Evolutionary conservation across 2,113 vertebrate genomes (phyloP).

Genomic region (Tetraodon nigroviridis): DNA sequence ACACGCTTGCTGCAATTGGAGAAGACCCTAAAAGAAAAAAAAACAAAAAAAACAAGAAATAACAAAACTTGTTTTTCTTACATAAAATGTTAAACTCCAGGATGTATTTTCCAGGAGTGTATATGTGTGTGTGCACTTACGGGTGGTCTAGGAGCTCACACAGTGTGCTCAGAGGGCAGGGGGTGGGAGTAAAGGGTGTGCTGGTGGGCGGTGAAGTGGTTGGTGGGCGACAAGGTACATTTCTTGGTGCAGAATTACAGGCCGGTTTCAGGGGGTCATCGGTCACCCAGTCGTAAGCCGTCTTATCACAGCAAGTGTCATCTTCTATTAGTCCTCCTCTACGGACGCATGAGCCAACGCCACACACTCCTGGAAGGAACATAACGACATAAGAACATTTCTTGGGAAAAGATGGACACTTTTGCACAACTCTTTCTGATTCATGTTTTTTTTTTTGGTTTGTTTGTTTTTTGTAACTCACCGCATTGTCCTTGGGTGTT

Average conservation of each 20-base stretch:
- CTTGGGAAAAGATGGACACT: not conserved
- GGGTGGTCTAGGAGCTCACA: conserved; percentile 54
- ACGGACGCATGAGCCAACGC: conserved; percentile 63
- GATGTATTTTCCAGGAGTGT: not conserved
- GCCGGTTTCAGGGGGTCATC: conserved; percentile 51
- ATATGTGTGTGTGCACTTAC: conserved; percentile 36
- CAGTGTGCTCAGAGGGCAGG: conserved; percentile 3
- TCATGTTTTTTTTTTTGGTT: not conserved
- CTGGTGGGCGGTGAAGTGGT: fast-evolving
- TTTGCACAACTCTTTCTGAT: not conserved
- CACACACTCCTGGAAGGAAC: conserved; percentile 63
- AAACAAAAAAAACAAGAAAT: not conserved
- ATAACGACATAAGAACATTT: not conserved
- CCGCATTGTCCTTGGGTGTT: conserved; percentile 77
- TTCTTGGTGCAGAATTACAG: conserved; percentile 36
- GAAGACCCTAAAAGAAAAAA: conserved; percentile 57
- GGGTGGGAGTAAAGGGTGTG: not conserved
- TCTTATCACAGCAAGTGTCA: conserved; percentile 64
- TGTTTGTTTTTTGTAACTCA: conserved; percentile 33
- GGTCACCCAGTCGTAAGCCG: conserved; percentile 65
- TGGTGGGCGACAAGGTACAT: conserved; percentile 12
- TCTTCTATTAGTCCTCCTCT: conserved; percentile 52
- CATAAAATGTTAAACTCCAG: not conserved
- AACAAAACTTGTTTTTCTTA: not conserved
- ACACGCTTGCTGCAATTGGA: conserved; percentile 35